Conservation (phyloP, 2,797 vertebrate species). For the Eremophila alpestris region DNA sequence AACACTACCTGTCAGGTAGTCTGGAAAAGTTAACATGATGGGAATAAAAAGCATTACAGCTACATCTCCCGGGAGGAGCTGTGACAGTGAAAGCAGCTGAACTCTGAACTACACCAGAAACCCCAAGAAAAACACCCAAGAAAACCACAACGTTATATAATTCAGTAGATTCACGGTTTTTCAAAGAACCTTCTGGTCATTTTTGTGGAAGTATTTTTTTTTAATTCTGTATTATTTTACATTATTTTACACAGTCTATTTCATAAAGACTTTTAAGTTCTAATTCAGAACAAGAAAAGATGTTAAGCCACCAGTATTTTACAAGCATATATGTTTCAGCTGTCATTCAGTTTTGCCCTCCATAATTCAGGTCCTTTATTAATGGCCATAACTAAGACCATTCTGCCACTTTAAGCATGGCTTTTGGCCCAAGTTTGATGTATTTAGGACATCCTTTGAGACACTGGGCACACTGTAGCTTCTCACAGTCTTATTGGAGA, state of each 20-base stretch:
- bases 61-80: background rate
- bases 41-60: background rate
- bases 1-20: background rate
- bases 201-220: background rate
- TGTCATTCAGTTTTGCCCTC: background rate
- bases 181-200: background rate
- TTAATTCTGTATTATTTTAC: background rate
- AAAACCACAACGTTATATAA: accelerated
- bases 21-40: background rate
- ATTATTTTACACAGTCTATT: background rate
- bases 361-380: background rate
- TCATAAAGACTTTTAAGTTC: background rate
- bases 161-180: background rate
- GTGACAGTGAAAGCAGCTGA: background rate
- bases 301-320: background rate
- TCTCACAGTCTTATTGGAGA: background rate
- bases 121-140: background rate
- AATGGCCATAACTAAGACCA: background rate
- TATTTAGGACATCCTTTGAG: background rate
- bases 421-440: background rate
- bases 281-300: background rate
- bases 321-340: background rate
- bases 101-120: background rate
- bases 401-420: background rate
- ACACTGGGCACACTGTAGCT: background rate